Evolutionary conservation across 2,113 vertebrate genomes (phyloP).

Genomic region (Camelus dromedarius): DNA sequence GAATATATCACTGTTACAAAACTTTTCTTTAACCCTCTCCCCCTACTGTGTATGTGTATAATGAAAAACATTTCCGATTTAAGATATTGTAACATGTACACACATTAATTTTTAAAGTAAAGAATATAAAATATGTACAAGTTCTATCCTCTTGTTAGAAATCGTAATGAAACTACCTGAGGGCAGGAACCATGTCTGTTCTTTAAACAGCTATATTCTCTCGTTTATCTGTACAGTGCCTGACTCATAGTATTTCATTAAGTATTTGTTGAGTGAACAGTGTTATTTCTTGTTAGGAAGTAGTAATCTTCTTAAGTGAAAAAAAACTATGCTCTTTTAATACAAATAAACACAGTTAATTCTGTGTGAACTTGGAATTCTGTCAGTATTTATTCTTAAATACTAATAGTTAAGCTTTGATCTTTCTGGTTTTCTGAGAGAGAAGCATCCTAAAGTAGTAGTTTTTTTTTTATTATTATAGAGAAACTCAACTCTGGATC

Average conservation of each 20-base stretch:
- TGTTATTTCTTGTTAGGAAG: conserved; percentile 1
- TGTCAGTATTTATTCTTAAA: conserved; percentile 1
- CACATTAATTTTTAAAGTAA: conserved; percentile 36
- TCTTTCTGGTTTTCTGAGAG: neutral
- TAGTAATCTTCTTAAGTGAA: neutral
- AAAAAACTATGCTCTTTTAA: neutral
- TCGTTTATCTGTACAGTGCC: neutral
- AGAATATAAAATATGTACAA: neutral
- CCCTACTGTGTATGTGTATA: neutral
- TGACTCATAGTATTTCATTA: neutral
- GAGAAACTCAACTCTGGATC: neutral
- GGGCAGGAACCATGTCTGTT: neutral
- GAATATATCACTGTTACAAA: neutral
- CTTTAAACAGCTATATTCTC: neutral
- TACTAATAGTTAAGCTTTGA: neutral
- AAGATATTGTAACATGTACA: conserved; percentile 28
- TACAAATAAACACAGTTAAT: conserved; percentile 9
- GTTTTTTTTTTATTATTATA: neutral
- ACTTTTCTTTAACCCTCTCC: neutral
- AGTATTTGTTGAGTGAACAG: neutral
- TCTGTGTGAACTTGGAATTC: conserved; percentile 7
- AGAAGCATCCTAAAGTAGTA: neutral
- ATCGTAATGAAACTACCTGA: conserved; percentile 6
- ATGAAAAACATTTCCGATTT: conserved; percentile 25
- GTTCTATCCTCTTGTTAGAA: neutral